phyloP scores from a whole-genome alignment of 2,888 invertebrate species.

The Ochropleura plecta region DNA sequence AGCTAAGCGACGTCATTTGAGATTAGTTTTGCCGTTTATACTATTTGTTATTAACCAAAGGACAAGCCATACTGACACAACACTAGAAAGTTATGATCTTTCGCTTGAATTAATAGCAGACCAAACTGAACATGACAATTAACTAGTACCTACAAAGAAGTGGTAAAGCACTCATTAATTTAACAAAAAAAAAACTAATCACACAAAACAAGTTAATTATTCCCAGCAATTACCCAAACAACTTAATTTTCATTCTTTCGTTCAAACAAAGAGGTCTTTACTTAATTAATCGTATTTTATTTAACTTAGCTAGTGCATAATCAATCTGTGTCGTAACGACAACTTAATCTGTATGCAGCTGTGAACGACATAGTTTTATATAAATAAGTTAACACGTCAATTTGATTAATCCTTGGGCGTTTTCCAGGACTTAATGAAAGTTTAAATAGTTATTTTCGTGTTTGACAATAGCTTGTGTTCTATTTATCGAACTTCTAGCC shows the following conservation, averaged over 20 bases:
- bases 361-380: constrained; percentile 58
- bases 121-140: neutral
- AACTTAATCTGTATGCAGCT: constrained; percentile 71
- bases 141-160: no score
- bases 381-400: constrained; percentile 63
- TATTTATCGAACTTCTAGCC: no score
- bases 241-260: constrained; percentile 28
- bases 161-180: neutral
- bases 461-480: neutral
- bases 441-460: constrained; percentile 20
- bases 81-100: no score
- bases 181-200: neutral
- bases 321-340: constrained; percentile 71
- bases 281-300: constrained; percentile 63
- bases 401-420: constrained; percentile 62
- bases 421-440: constrained; percentile 42
- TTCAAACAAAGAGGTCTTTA: constrained; percentile 59
- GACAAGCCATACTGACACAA: no score
- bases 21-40: no score
- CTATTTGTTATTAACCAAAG: no score
- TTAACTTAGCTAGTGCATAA: constrained; percentile 64
- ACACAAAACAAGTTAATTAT: constrained; percentile 15
- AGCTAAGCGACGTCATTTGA: no score
- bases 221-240: constrained; percentile 7
- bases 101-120: no score